Base-by-base conservation (phyloP, 1,140 invertebrate genomes). In the Trypoxylus dichotomus region DNA sequence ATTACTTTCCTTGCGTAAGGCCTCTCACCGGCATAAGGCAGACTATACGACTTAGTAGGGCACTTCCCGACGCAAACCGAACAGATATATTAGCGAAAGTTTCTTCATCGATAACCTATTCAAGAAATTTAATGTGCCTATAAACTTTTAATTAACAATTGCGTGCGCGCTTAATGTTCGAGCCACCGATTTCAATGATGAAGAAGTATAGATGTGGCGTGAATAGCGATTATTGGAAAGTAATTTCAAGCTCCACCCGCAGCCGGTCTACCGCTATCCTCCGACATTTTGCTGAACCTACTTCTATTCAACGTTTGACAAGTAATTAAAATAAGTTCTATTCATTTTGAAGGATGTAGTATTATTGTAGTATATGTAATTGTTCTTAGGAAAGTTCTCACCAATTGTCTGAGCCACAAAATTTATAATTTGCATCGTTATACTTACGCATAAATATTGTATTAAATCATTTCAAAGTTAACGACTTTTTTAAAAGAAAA, bases 71-170 rank as follows among this genome's bases (percentile, higher is more conserved):
- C 47, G 47, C 19, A n/a, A 54, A 19, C 47, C 47, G 47, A 54
- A 54, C 47, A 54, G 47, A 54, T 54, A 54, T 54, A 54, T 54
- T 54, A 54, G 15, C 47, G 47, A 54, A 54, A 54, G 47, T 54
- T 54, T 54, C 47, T 54, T 19, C 47, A 54, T 54, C 19, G 47
- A 54, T 54, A 54, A 54, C 47, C 47, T 54, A 54, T 54, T 54
- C 47, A 54, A 54, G 47, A 54, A 54, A 54, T 54, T 54, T 54
- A 54, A 54, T 54, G 19, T 54, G 47, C 47, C 19, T 54, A 54
- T 54, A 54, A 54, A 54, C 47, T 54, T 54, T 54, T 54, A 54
- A 54, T 54, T 54, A 54, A 54, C 47, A 54, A 54, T 54, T 54
- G 47, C 47, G 47, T 54, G 47, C 19, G 47, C 47, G 32, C 32